phyloP scores from a whole-genome alignment of 2,113 vertebrate genomes.

The Callionymus lyra region DNA sequence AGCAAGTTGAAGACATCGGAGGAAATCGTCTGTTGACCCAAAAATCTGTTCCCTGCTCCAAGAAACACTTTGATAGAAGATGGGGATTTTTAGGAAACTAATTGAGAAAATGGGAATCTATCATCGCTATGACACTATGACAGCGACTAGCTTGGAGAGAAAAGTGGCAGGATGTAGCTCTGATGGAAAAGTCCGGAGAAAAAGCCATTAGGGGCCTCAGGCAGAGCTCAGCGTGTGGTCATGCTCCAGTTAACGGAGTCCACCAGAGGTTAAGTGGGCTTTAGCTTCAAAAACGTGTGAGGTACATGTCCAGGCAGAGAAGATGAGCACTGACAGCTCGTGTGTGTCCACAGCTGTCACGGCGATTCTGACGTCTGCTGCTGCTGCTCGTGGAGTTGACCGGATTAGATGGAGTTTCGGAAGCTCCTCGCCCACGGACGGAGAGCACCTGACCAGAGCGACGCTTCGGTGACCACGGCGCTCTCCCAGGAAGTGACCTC shows the following conservation, averaged over 20 bases:
- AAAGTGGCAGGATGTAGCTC: constrained; percentile 28
- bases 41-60: no score
- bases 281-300: constrained; percentile 23
- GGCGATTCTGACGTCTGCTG: constrained; percentile 16
- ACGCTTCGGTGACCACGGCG: constrained; percentile 45
- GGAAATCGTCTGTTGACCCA: no score
- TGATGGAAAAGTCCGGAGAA: constrained; percentile 21
- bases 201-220: constrained; percentile 24
- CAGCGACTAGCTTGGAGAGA: constrained; percentile 7
- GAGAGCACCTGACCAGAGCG: constrained; percentile 40
- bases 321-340: constrained; percentile 17
- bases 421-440: constrained; percentile 20
- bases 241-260: constrained; percentile 42
- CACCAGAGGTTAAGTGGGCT: constrained; percentile 37
- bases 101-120: no score
- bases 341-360: constrained; percentile 16
- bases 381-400: constrained; percentile 20
- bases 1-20: no score
- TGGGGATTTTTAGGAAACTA: no score
- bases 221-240: constrained; percentile 19
- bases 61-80: no score
- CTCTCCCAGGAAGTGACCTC: constrained; percentile 60
- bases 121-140: constrained; percentile 1
- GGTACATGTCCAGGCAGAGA: constrained; percentile 13
- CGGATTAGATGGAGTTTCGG: constrained; percentile 27